Evolutionary conservation across 2,797 vertebrate species (phyloP).

Genomic region (Thripadectes ignobilis): DNA sequence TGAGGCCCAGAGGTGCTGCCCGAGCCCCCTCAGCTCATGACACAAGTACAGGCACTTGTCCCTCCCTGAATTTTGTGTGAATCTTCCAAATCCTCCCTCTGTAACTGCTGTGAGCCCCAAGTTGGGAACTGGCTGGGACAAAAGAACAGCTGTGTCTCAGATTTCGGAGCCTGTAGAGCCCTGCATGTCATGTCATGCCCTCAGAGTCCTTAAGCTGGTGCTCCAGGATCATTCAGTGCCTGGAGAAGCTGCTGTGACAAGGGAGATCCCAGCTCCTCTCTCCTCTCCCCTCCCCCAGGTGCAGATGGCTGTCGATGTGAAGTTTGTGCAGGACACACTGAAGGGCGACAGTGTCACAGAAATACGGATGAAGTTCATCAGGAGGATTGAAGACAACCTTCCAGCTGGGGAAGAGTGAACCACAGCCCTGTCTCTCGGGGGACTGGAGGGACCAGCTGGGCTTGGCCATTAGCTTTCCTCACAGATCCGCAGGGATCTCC

Average conservation of each 20-base stretch:
- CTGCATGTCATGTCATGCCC: fast-evolving
- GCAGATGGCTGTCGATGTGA: slow-evolving; percentile 98
- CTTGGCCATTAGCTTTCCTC: not conserved
- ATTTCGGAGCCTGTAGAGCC: not conserved
- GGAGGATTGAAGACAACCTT: slow-evolving; percentile 96
- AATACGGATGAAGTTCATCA: slow-evolving; percentile 98
- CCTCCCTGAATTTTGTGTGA: not conserved
- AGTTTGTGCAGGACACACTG: slow-evolving; percentile 93
- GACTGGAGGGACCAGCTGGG: slow-evolving; percentile 25
- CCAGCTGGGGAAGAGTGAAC: slow-evolving; percentile 89
- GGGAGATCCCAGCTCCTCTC: not conserved
- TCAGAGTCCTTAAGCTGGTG: not conserved
- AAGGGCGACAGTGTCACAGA: slow-evolving; percentile 96
- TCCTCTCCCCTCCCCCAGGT: slow-evolving; percentile 78
- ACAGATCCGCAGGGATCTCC: not conserved
- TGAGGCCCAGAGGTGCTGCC: not conserved
- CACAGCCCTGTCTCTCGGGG: not conserved
- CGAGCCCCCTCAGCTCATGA: not conserved
- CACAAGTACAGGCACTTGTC: not conserved
- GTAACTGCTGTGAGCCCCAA: not conserved
- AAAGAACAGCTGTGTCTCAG: not conserved
- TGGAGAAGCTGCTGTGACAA: not conserved
- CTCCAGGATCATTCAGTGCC: not conserved
- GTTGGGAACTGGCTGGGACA: not conserved
- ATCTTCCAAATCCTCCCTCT: not conserved